Conservation (phyloP, 2,113 vertebrate species). For the Potamarius usumacintae region DNA sequence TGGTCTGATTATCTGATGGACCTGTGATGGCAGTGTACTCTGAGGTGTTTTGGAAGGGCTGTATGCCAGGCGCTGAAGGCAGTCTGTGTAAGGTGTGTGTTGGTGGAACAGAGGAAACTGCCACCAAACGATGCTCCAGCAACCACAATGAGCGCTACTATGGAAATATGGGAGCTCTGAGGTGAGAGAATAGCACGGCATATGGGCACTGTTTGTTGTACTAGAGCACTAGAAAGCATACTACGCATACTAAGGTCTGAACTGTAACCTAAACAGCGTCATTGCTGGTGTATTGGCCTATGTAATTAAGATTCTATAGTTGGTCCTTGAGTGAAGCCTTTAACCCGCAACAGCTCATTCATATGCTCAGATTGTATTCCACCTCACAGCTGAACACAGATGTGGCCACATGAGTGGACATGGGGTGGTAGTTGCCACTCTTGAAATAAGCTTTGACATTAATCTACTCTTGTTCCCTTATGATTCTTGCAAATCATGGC, state of each 20-base stretch:
- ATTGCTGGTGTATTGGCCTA: background rate
- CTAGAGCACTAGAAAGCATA: background rate
- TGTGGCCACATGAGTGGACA: background rate
- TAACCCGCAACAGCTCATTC: background rate
- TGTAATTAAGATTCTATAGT: background rate
- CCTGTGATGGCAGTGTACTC: slow-evolving; percentile 72
- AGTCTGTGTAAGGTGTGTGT: slow-evolving; percentile 87
- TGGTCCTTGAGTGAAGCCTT: background rate
- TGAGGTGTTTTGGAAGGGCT: slow-evolving; percentile 86
- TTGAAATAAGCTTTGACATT: background rate
- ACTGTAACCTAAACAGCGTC: background rate
- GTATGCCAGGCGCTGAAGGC: slow-evolving; percentile 82
- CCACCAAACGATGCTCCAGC: slow-evolving; percentile 79
- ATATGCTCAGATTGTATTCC: background rate
- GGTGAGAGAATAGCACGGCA: slow-evolving; percentile 63
- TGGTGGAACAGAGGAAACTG: slow-evolving; percentile 76
- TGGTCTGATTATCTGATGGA: slow-evolving; percentile 11
- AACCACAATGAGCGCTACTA: slow-evolving; percentile 87
- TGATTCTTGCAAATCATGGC: background rate
- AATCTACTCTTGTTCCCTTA: background rate
- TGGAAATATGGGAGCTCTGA: slow-evolving; percentile 86
- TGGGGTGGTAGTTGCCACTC: background rate
- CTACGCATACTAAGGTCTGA: background rate
- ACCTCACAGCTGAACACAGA: background rate
- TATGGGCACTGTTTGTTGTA: background rate